Evolutionary conservation across 64 coral and sea anemone species (phyloP).

Genomic region (Montipora capricornis): DNA sequence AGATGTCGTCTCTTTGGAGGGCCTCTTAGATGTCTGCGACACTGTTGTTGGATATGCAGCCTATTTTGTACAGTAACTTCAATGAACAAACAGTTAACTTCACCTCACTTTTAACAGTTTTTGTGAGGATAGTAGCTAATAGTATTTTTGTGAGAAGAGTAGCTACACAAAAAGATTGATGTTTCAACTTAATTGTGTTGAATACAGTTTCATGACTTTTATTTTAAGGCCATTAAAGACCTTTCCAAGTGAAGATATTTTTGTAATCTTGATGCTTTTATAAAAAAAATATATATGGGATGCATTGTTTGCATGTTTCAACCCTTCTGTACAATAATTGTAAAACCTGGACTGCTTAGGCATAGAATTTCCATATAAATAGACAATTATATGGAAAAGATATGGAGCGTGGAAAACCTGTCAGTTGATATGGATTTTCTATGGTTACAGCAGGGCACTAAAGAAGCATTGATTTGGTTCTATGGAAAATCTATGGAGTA

Average conservation of each 20-base stretch:
- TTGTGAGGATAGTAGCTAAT: not conserved
- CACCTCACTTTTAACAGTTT: not conserved
- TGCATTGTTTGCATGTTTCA: not conserved
- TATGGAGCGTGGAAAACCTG: constrained; percentile 3
- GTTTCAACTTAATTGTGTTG: not conserved
- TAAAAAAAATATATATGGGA: not conserved
- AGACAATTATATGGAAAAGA: constrained; percentile 1
- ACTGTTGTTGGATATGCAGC: constrained; percentile 48
- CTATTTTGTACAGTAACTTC: not conserved
- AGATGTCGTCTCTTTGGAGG: constrained; percentile 33
- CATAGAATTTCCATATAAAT: constrained; percentile 3
- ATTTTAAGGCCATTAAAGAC: constrained; percentile 15
- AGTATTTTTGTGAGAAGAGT: not conserved
- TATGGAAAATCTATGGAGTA: constrained; percentile 14
- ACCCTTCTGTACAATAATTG: not conserved
- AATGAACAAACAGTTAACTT: not conserved
- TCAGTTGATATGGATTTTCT: constrained; percentile 3
- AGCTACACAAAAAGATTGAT: constrained; percentile 7
- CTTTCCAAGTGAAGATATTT: constrained; percentile 10
- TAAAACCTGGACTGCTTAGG: constrained; percentile 7
- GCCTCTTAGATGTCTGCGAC: constrained; percentile 42
- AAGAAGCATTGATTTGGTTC: not conserved
- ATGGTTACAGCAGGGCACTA: not conserved
- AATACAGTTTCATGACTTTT: not conserved
- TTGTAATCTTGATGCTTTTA: constrained; percentile 4